Conservation (phyloP, 2,888 invertebrate genomes). For the Trichopoda pennipes region DNA sequence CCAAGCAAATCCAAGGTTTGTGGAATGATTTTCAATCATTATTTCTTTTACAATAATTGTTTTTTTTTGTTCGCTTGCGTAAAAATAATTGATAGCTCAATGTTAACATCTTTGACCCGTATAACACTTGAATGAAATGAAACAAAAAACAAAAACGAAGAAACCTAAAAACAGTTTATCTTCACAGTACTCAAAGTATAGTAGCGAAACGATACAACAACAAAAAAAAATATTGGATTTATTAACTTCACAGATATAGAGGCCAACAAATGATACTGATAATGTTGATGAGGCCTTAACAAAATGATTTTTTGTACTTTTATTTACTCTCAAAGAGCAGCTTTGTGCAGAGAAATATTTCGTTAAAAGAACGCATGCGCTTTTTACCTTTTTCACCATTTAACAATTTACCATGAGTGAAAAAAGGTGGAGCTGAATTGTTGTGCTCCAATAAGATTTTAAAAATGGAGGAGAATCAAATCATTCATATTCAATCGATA, state of each 20-base stretch:
- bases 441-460: conserved; percentile 78
- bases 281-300: neutral
- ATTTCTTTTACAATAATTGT: neutral
- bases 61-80: conserved; percentile 20
- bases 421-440: conserved; percentile 67
- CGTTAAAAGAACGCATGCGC: conserved; percentile 44
- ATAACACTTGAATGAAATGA: conserved; percentile 59
- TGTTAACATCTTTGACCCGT: conserved; percentile 65
- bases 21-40: neutral
- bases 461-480: conserved; percentile 77
- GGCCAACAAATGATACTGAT: conserved; percentile 19
- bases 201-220: conserved; percentile 16
- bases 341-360: conserved; percentile 12
- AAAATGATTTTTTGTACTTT: conserved; percentile 2
- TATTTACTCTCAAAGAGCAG: conserved; percentile 5
- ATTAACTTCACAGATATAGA: conserved; percentile 40
- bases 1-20: conserved; percentile 5
- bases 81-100: conserved; percentile 61
- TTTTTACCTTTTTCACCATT: neutral
- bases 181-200: conserved; percentile 7
- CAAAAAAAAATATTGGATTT: conserved; percentile 52
- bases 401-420: conserved; percentile 10
- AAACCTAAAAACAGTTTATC: conserved; percentile 56
- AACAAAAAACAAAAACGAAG: neutral
- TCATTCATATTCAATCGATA: conserved; percentile 56